Conservation (phyloP, 2,888 invertebrate genomes). For the Melanchra persicariae region DNA sequence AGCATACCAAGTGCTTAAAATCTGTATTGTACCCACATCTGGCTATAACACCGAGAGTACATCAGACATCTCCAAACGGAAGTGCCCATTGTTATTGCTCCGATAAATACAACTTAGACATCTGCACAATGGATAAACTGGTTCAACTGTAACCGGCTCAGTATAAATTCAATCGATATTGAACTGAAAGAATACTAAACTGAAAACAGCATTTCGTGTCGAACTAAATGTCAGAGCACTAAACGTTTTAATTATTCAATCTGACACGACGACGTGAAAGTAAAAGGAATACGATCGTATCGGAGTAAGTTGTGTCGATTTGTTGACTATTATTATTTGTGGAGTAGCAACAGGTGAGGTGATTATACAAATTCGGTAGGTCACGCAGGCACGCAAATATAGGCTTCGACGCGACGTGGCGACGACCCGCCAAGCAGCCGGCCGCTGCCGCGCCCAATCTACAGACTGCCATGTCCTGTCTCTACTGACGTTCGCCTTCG, state of each 20-base stretch:
- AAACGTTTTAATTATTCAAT: constrained; percentile 50
- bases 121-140: constrained; percentile 48
- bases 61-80: constrained; percentile 55
- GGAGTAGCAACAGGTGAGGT: constrained; percentile 76
- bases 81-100: constrained; percentile 54
- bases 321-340: constrained; percentile 66
- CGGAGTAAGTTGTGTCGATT: constrained; percentile 56
- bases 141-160: constrained; percentile 32
- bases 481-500: constrained; percentile 26
- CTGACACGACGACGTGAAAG: constrained; percentile 38
- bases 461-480: constrained; percentile 26
- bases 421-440: constrained; percentile 34
- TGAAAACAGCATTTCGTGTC: constrained; percentile 33
- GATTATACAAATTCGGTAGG: constrained; percentile 72
- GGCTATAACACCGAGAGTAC: constrained; percentile 39
- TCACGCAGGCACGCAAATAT: constrained; percentile 70
- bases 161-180: constrained; percentile 36
- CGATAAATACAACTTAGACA: constrained; percentile 52
- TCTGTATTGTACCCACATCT: constrained; percentile 48
- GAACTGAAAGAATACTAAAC: constrained; percentile 29
- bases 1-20: constrained; percentile 50
- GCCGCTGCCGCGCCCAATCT: constrained; percentile 48
- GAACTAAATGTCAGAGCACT: constrained; percentile 13
- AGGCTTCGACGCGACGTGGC: constrained; percentile 32
- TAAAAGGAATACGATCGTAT: constrained; percentile 49